Percentiles rank a stretch among this genome's conserved stretches.
Conservation (phyloP, 30 jellyfish, hydroid and myxozoan species). For the Chrysaora quinquecirrha region DNA sequence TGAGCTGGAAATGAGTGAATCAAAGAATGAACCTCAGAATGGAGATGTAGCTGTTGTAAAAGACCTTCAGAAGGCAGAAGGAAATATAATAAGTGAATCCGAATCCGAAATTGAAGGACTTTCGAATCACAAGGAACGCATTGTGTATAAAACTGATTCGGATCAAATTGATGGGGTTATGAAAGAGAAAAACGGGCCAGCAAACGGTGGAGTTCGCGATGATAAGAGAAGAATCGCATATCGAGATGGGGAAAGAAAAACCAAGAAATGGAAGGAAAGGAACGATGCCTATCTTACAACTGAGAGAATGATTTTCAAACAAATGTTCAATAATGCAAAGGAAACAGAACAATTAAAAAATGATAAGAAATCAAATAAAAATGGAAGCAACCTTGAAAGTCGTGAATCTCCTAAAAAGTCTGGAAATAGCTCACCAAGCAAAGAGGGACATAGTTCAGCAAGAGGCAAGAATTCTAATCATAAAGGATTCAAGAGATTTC, state of each 20-base stretch:
- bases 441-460: slow-evolving; percentile 16
- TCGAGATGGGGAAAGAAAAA: neutral
- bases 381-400: slow-evolving; percentile 45
- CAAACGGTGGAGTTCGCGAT: neutral
- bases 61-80: neutral
- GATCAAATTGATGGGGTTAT: neutral
- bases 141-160: neutral
- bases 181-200: neutral
- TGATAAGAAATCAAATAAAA: slow-evolving; percentile 26
- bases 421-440: slow-evolving; percentile 4
- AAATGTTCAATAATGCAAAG: slow-evolving; percentile 46
- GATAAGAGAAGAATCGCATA: neutral
- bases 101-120: neutral
- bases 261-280: neutral
- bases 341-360: slow-evolving; percentile 34
- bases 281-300: slow-evolving; percentile 54
- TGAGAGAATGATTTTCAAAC: slow-evolving; percentile 59
- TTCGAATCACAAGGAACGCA: neutral
- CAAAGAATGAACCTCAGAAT: neutral
- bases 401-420: slow-evolving; percentile 25
- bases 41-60: neutral
- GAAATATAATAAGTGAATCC: neutral
- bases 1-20: neutral
- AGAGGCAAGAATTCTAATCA: neutral
- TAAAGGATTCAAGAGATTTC: slow-evolving; percentile 48